A percentile compares a stretch with the other conserved stretches of the same genome.
Conservation (phyloP, 2,888 invertebrate species). For the Camptogramma bilineatum region DNA sequence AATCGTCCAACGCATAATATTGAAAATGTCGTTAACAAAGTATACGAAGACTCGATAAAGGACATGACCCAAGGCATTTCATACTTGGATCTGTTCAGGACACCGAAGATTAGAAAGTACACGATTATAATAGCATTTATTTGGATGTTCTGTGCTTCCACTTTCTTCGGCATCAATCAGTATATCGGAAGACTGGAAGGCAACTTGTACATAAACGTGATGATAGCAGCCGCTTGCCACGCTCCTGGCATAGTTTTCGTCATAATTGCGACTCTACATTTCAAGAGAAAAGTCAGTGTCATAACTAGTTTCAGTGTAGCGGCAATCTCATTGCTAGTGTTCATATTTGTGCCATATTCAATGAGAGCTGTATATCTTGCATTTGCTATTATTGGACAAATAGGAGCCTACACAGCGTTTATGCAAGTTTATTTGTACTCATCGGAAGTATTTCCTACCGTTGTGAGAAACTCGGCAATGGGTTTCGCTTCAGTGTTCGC, state of each 20-base stretch:
- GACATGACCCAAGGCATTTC: conserved; percentile 55
- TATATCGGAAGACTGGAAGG: conserved; percentile 91
- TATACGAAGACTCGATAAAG: conserved; percentile 50
- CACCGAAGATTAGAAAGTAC: conserved; percentile 88
- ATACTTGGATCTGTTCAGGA: conserved; percentile 87
- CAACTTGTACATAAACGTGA: conserved; percentile 92
- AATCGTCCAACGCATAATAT: conserved; percentile 66
- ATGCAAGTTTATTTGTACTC: conserved; percentile 89
- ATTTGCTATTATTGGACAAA: conserved; percentile 90
- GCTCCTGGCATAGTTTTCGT: conserved; percentile 65
- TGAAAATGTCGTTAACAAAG: conserved; percentile 64
- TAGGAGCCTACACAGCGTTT: conserved; percentile 89
- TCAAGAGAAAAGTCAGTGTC: conserved; percentile 65
- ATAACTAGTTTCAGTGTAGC: conserved; percentile 64
- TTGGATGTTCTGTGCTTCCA: conserved; percentile 92
- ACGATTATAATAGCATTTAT: conserved; percentile 88
- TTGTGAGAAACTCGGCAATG: conserved; percentile 91
- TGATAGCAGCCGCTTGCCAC: conserved; percentile 86
- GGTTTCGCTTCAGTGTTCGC: conserved; percentile 90
- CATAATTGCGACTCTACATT: conserved; percentile 62
- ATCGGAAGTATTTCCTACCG: conserved; percentile 92
- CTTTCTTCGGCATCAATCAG: conserved; percentile 93
- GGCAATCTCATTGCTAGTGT: conserved; percentile 65
- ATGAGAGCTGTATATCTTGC: conserved; percentile 82
- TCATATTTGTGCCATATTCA: conserved; percentile 66